These are phyloP conservation scores for Steatornis caripensis DNA, from an alignment of 2,113 vertebrate genomes.

Conservation along the genomic window DNA sequence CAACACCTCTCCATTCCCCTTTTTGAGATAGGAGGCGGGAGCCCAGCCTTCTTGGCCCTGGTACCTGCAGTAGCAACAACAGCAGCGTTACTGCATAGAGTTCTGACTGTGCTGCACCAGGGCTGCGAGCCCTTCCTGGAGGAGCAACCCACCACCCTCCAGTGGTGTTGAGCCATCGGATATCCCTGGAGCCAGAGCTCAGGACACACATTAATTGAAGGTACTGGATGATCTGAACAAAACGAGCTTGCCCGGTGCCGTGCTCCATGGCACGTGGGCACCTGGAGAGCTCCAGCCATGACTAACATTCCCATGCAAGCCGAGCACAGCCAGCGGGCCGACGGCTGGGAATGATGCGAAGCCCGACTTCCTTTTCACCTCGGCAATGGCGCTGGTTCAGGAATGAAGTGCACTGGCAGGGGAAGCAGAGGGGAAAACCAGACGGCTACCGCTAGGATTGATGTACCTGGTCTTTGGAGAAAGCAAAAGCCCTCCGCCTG, in stretches of 20 bases:
- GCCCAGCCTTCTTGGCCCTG: slow-evolving; percentile 96
- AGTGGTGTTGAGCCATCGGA: not conserved
- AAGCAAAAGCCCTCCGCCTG: not conserved
- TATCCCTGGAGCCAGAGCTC: not conserved
- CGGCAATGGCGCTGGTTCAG: not conserved
- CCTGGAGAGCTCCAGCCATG: not conserved
- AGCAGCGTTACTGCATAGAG: not conserved
- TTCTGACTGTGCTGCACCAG: fast-evolving
- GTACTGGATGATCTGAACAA: not conserved
- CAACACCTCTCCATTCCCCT: slow-evolving; percentile 80
- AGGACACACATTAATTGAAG: fast-evolving
- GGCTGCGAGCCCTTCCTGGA: fast-evolving
- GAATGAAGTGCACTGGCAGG: not conserved
- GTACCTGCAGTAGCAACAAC: slow-evolving; percentile 71
- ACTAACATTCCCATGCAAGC: not conserved
- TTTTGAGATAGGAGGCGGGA: slow-evolving; percentile 94
- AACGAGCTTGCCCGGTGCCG: not conserved
- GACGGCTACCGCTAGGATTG: not conserved
- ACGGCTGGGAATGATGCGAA: fast-evolving
- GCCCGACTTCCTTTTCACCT: not conserved
- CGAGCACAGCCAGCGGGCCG: not conserved
- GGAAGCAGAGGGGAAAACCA: not conserved
- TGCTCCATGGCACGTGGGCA: not conserved
- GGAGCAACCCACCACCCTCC: fast-evolving
- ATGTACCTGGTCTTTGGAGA: not conserved